A percentile compares a stretch with the other conserved stretches of the same genome.
These are phyloP conservation scores for Vespertilio murinus DNA, from an alignment of 2,797 vertebrate species.

Conservation along the genomic window DNA sequence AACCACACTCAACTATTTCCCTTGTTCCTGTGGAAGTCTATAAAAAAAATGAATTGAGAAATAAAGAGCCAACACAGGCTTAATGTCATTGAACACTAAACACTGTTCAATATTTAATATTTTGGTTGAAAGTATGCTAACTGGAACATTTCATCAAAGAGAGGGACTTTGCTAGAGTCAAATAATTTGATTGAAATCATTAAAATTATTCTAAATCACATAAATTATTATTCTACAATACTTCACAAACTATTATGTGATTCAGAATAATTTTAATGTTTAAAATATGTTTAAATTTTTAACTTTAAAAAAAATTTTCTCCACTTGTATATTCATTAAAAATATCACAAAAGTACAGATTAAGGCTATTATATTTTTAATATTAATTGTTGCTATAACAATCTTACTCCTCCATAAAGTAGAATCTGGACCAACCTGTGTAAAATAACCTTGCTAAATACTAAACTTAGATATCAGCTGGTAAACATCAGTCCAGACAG, in stretches of 20 bases:
- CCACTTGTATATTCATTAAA: too few relatives aligned
- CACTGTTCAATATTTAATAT: constrained; percentile 30
- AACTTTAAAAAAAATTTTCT: too few relatives aligned
- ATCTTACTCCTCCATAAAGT: background rate
- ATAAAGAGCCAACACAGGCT: constrained; percentile 30
- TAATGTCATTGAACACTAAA: constrained; percentile 14
- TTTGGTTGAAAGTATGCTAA: constrained; percentile 29
- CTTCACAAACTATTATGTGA: background rate
- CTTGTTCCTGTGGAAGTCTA: background rate
- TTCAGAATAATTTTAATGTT: too few relatives aligned
- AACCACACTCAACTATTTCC: background rate
- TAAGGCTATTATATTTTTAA: too few relatives aligned
- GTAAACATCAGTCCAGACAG: background rate
- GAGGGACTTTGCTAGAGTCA: constrained; percentile 2
- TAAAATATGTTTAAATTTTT: too few relatives aligned
- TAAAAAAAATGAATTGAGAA: constrained; percentile 46
- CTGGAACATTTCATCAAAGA: constrained; percentile 60
- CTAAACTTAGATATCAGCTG: background rate
- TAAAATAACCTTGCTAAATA: background rate
- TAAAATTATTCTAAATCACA: background rate
- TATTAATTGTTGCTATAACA: background rate
- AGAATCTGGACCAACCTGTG: background rate
- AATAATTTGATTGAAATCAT: background rate
- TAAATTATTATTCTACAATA: background rate
- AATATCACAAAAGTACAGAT: too few relatives aligned